phyloP scores from a whole-genome alignment of 1,140 invertebrate species.

The Drosophila elegans region DNA sequence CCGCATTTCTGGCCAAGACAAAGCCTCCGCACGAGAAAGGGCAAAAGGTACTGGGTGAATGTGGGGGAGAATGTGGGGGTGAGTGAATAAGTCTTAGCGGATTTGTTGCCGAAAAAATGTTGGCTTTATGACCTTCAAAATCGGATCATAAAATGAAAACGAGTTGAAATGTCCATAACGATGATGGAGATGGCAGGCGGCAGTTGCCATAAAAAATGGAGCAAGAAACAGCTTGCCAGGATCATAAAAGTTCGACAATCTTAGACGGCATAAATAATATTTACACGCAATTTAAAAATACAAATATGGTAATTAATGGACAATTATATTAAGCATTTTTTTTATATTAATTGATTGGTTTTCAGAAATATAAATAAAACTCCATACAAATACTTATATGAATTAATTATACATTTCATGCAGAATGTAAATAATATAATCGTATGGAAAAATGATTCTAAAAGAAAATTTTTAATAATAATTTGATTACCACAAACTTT shows the following conservation, averaged over 20 bases:
- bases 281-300: background rate
- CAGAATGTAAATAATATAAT: too few species aligned
- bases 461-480: too few species aligned
- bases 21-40: slow-evolving; percentile 7
- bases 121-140: slow-evolving; percentile 44
- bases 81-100: slow-evolving; percentile 21
- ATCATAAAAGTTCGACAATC: slow-evolving; percentile 4
- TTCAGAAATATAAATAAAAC: too few species aligned
- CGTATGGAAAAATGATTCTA: too few species aligned
- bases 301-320: background rate
- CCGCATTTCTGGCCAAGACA: slow-evolving; percentile 37
- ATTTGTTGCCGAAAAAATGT: slow-evolving; percentile 36
- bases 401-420: too few species aligned
- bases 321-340: background rate
- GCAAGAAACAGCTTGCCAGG: slow-evolving; percentile 7
- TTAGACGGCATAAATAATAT: background rate
- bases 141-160: slow-evolving; percentile 46
- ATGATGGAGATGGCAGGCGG: slow-evolving; percentile 8
- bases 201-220: slow-evolving; percentile 22
- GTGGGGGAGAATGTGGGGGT: background rate
- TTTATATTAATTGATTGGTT: background rate
- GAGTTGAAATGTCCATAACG: slow-evolving; percentile 44
- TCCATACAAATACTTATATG: too few species aligned
- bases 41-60: background rate
- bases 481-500: too few species aligned